Percentiles rank a stretch among this genome's conserved stretches.
Evolutionary conservation across 2,113 vertebrate species (phyloP).

Genomic region (Pteropus alecto): DNA sequence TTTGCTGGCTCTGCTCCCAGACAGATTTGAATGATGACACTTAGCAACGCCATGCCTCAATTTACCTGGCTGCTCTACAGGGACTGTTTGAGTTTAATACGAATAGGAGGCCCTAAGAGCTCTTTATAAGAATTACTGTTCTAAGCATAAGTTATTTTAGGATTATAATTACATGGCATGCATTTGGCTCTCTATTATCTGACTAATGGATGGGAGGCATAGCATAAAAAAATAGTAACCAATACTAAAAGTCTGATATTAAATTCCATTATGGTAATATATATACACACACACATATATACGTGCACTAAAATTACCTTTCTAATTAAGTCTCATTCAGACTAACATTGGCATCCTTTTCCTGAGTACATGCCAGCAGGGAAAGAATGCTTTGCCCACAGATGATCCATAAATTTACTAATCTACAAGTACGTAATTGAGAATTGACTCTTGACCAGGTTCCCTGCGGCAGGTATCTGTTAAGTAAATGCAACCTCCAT

Average conservation of each 20-base stretch:
- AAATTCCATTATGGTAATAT: not conserved
- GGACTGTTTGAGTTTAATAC: not conserved
- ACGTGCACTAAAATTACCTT: not conserved
- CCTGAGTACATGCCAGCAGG: not conserved
- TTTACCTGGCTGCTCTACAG: not conserved
- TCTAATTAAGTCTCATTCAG: conserved; percentile 39
- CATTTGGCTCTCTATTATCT: not conserved
- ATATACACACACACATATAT: not conserved
- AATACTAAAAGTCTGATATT: not conserved
- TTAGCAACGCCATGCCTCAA: not conserved
- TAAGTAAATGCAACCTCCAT: not conserved
- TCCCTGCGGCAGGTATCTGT: not conserved
- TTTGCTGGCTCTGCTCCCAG: not conserved
- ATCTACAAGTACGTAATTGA: not conserved
- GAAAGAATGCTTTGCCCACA: not conserved
- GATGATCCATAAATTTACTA: not conserved
- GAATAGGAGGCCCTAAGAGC: not conserved
- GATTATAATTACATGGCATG: not conserved
- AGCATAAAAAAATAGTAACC: not conserved
- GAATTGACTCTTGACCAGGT: not conserved
- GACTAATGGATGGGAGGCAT: not conserved
- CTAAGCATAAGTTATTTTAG: not conserved
- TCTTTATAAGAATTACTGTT: not conserved
- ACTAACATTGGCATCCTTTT: not conserved
- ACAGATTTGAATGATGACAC: not conserved